Conservation (phyloP, 2,113 vertebrate genomes). For the Lepisosteus osseus region DNA sequence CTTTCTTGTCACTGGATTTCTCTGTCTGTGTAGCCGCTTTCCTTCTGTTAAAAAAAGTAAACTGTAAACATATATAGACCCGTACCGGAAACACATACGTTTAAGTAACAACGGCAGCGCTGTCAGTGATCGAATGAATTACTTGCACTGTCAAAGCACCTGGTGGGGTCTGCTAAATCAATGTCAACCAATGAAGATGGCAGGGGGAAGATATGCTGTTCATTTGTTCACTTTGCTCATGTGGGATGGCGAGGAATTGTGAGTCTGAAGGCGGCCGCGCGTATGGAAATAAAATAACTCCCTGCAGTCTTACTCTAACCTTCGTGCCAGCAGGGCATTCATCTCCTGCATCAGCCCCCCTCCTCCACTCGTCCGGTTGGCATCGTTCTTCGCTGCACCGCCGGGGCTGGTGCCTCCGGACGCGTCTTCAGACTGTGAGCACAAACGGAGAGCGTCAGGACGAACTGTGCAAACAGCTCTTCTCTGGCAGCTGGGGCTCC, state of each 20-base stretch:
- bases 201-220: too few relatives aligned
- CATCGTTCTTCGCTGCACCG: conserved; percentile 83
- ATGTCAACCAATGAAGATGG: too few relatives aligned
- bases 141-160: too few relatives aligned
- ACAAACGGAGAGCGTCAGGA: conserved; percentile 28
- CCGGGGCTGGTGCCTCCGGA: conserved; percentile 80
- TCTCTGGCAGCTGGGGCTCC: neutral
- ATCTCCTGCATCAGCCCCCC: conserved; percentile 98
- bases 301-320: conserved; percentile 59
- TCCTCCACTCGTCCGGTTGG: conserved; percentile 89
- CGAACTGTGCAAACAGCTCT: neutral
- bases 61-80: conserved; percentile 20
- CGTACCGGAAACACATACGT: too few relatives aligned
- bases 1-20: conserved; percentile 85
- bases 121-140: too few relatives aligned
- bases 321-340: conserved; percentile 97
- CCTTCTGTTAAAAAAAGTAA: conserved; percentile 66
- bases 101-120: too few relatives aligned
- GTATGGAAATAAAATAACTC: conserved; percentile 16
- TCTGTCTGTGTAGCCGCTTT: conserved; percentile 95
- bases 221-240: too few relatives aligned
- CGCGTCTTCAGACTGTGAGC: conserved; percentile 82
- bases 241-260: neutral
- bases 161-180: too few relatives aligned
- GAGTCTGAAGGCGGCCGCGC: neutral